Conservation (phyloP, 2,888 invertebrate genomes). For the Epirrhoe tristata region DNA sequence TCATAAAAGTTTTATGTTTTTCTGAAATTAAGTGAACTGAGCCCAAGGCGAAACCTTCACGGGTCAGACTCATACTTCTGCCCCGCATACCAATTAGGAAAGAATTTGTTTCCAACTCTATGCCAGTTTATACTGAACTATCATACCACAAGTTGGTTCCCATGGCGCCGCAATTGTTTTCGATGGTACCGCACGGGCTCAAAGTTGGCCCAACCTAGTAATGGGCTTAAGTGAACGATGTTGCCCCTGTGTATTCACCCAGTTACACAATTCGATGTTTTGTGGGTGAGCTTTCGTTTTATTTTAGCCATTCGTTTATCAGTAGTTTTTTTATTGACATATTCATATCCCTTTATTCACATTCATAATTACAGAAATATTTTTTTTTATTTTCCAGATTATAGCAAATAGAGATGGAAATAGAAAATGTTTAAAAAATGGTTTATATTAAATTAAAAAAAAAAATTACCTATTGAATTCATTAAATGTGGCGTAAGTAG, state of each 20-base stretch:
- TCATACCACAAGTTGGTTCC: conserved; percentile 68
- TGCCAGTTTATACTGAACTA: conserved; percentile 68
- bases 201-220: conserved; percentile 73
- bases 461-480: too few relatives aligned
- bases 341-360: too few relatives aligned
- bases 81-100: conserved; percentile 55
- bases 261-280: conserved; percentile 68
- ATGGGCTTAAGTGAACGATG: conserved; percentile 84
- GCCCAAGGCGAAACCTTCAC: conserved; percentile 26
- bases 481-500: neutral
- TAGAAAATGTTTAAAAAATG: too few relatives aligned
- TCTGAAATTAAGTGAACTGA: conserved; percentile 25
- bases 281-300: conserved; percentile 56
- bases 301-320: conserved; percentile 41
- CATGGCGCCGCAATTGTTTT: conserved; percentile 76
- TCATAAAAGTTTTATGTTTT: conserved; percentile 25
- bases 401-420: too few relatives aligned
- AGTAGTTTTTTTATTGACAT: conserved; percentile 7
- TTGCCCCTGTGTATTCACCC: conserved; percentile 76
- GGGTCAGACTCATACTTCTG: conserved; percentile 34
- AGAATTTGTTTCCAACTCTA: conserved; percentile 61
- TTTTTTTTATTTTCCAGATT: too few relatives aligned
- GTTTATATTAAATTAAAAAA: too few relatives aligned
- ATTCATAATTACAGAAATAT: too few relatives aligned
- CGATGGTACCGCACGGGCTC: conserved; percentile 67